Percentiles rank a stretch among this genome's conserved stretches.
phyloP scores from a whole-genome alignment of 1,140 invertebrate species.

The Drosophila kepulauana region DNA sequence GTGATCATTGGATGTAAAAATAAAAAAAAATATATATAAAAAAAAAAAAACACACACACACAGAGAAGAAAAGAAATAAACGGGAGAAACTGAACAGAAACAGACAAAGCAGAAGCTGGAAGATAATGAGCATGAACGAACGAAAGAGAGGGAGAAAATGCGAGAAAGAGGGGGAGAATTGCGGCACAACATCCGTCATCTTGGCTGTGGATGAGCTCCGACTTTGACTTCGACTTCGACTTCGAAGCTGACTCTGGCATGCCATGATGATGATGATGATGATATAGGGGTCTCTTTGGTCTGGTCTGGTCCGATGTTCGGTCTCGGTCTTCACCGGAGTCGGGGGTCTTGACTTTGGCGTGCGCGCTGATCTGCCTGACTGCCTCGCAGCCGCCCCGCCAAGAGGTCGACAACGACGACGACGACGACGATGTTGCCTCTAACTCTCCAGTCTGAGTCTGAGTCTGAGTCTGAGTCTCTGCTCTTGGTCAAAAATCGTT shows the following conservation, averaged over 20 bases:
- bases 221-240: too few relatives aligned
- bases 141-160: neutral
- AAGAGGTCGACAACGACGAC: slow-evolving; percentile 37
- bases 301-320: neutral
- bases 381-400: slow-evolving; percentile 64
- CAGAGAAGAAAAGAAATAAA: slow-evolving; percentile 23
- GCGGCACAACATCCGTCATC: slow-evolving; percentile 77
- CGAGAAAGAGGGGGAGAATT: slow-evolving; percentile 20
- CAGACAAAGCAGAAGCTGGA: slow-evolving; percentile 30
- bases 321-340: neutral
- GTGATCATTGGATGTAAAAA: slow-evolving; percentile 84
- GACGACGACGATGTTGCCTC: neutral
- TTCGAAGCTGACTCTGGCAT: slow-evolving; percentile 2
- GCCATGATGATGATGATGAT: slow-evolving; percentile 14
- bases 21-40: slow-evolving; percentile 7
- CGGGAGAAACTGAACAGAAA: slow-evolving; percentile 43
- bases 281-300: slow-evolving; percentile 34
- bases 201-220: slow-evolving; percentile 61
- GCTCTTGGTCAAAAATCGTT: slow-evolving; percentile 60
- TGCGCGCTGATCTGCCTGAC: slow-evolving; percentile 81
- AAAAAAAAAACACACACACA: slow-evolving; percentile 9
- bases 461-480: neutral
- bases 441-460: neutral
- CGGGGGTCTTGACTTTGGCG: slow-evolving; percentile 57
- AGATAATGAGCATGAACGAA: slow-evolving; percentile 25